Evolutionary conservation across 2,797 vertebrate species (phyloP).

Genomic region (Holocentrus rufus): DNA sequence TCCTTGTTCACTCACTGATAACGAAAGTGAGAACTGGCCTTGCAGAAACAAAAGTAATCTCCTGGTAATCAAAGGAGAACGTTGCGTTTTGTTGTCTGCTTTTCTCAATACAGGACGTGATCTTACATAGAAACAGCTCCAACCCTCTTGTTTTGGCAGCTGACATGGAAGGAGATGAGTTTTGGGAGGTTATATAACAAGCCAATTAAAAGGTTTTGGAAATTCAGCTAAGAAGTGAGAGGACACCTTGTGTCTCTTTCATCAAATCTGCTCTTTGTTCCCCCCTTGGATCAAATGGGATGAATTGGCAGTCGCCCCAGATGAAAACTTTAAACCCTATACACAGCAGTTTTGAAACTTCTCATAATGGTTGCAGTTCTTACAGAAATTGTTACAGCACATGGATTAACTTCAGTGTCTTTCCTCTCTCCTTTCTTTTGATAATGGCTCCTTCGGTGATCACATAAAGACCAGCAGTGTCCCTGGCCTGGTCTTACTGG

Average conservation of each 20-base stretch:
- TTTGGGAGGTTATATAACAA: constrained; percentile 53
- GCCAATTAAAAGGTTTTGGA: constrained; percentile 37
- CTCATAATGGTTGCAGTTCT: constrained; percentile 50
- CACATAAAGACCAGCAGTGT: constrained; percentile 59
- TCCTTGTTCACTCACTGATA: too few species aligned
- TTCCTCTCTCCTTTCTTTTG: constrained; percentile 32
- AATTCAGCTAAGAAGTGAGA: constrained; percentile 38
- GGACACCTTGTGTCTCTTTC: constrained; percentile 58
- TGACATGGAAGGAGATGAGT: constrained; percentile 14
- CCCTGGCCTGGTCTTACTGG: constrained; percentile 34
- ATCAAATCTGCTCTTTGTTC: constrained; percentile 66
- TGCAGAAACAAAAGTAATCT: too few species aligned
- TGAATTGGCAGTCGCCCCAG: constrained; percentile 57
- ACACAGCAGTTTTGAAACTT: constrained; percentile 65
- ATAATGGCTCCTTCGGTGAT: constrained; percentile 60
- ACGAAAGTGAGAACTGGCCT: too few species aligned
- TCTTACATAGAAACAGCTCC: constrained; percentile 1
- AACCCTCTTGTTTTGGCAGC: constrained; percentile 44
- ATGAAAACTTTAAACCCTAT: constrained; percentile 59
- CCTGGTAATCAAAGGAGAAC: too few species aligned
- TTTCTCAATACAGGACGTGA: too few species aligned
- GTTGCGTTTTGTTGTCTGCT: too few species aligned
- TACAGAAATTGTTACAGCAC: constrained; percentile 61
- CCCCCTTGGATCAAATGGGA: constrained; percentile 58
- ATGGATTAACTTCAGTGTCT: constrained; percentile 53